These are phyloP conservation scores for Tragelaphus oryx DNA, from an alignment of 2,797 vertebrate species.

Conservation along the genomic window DNA sequence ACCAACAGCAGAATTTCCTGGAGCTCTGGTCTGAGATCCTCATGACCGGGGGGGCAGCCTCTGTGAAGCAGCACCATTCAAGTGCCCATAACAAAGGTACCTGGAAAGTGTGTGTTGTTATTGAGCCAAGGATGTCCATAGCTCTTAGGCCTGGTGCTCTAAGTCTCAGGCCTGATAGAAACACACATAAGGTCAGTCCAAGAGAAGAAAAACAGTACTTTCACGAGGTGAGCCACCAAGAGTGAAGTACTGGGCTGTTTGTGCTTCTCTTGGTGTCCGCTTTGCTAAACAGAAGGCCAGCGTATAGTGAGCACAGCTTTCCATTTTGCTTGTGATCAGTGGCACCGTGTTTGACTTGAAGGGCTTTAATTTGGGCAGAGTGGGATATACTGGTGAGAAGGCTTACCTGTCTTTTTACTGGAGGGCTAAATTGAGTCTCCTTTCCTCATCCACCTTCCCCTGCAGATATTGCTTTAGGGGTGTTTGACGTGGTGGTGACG, in stretches of 20 bases:
- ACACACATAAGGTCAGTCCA: not conserved
- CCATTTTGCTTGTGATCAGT: not conserved
- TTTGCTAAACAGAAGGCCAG: not conserved
- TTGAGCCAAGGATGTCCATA: not conserved
- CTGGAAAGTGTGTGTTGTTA: not conserved
- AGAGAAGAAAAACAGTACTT: not conserved
- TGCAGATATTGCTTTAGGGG: constrained; percentile 88
- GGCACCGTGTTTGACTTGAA: not conserved
- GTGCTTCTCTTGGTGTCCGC: not conserved
- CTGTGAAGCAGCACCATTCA: constrained; percentile 86
- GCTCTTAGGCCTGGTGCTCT: not conserved
- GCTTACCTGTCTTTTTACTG: not conserved
- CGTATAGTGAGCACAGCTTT: not conserved
- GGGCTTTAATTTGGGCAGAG: constrained; percentile 17
- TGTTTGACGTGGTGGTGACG: constrained; percentile 91
- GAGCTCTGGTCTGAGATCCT: constrained; percentile 93
- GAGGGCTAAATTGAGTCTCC: not conserved
- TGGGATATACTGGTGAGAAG: not conserved
- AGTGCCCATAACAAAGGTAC: constrained; percentile 87
- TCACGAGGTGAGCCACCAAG: not conserved
- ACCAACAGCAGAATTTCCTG: constrained; percentile 85
- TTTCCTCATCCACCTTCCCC: constrained; percentile 50
- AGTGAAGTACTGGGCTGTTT: not conserved
- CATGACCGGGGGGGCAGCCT: constrained; percentile 89
- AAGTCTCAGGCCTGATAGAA: not conserved